Base-by-base conservation (phyloP, 2,113 vertebrate genomes). In the Saguinus imperator region DNA sequence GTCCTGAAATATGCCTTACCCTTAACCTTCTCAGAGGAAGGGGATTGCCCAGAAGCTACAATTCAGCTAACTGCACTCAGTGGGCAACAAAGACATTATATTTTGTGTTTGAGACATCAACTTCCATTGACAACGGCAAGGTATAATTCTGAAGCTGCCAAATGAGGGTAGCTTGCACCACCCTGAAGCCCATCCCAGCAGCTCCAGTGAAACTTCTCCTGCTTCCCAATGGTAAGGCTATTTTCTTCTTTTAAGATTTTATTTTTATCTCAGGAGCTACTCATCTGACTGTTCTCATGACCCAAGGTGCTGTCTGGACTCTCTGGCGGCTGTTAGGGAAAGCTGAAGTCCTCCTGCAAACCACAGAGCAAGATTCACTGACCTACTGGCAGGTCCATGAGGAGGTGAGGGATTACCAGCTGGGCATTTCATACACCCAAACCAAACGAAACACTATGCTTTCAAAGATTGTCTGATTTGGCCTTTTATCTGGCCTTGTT, bases 211-310 rank as follows among this genome's bases (percentile, higher is more conserved):
- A 77, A 81, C 13, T 37, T 95, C 10, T 89, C 40, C 64, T 96
- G 73, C 55, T 96, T 95, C 43, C 68, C 45, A 83, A 20, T 70
- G 52, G 35, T 77, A 91, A 88, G 25, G 75, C 25, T 88, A 86
- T 73, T 87, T 92, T 81, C 80, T 93, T 76, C 76, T 88, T 92
- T 84, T 61, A 81, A 93, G 82, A 75, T 40, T 96, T 87, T 91
- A 50, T 94, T 96, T 95, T 97, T 85, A 92, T 85, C 84, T 82
- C 77, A 92, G 91, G 72, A 90, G n/a, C 40, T 58, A 92, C 68
- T 89, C 87, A 86, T 87, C 37, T 91, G 91, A 83, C 52, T 61
- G 61, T 88, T 96, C 66, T 93, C 45, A 88, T 58, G 72, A 95
- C 55, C 55, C 29, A 72, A 43, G 45, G 43, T 61, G 17, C 45